These are phyloP conservation scores for Lophius piscatorius DNA, from an alignment of 2,113 vertebrate genomes.

Conservation along the genomic window DNA sequence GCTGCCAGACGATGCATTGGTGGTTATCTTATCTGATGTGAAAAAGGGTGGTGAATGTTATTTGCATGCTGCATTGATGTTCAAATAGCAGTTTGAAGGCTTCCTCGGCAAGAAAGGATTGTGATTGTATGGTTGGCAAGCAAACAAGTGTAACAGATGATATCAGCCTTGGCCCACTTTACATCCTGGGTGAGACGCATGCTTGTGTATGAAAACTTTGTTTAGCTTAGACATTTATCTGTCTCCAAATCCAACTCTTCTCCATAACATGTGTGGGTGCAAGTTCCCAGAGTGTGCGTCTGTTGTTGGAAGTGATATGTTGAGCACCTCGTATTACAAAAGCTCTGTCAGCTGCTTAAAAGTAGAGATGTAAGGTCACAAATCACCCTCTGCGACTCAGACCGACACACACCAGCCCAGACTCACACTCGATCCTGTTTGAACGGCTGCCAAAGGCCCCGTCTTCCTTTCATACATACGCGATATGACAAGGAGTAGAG, in stretches of 20 bases:
- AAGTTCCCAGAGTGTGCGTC: slow-evolving; percentile 19
- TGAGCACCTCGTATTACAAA: slow-evolving; percentile 68
- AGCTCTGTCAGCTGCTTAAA: slow-evolving; percentile 70
- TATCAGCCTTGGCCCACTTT: slow-evolving; percentile 78
- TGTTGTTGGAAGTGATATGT: slow-evolving; percentile 63
- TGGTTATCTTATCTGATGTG: slow-evolving; percentile 75
- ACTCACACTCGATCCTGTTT: slow-evolving; percentile 29
- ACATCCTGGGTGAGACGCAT: slow-evolving; percentile 42
- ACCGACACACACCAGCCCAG: slow-evolving; percentile 31
- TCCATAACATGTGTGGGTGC: slow-evolving; percentile 26
- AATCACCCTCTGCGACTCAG: slow-evolving; percentile 67
- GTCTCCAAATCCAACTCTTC: slow-evolving; percentile 32
- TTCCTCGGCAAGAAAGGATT: slow-evolving; percentile 63
- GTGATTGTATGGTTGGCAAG: slow-evolving; percentile 68
- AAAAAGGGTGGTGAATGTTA: slow-evolving; percentile 74
- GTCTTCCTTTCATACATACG: slow-evolving; percentile 50
- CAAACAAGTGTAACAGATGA: slow-evolving; percentile 79
- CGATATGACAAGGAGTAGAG: slow-evolving; percentile 52
- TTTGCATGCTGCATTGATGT: slow-evolving; percentile 78
- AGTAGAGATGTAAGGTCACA: slow-evolving; percentile 69
- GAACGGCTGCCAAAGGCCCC: slow-evolving; percentile 51
- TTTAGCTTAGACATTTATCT: slow-evolving; percentile 36
- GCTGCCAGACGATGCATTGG: slow-evolving; percentile 50
- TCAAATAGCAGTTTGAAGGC: slow-evolving; percentile 75
- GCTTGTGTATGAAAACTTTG: slow-evolving; percentile 54